Base-by-base conservation (phyloP, 2,888 invertebrate genomes). In the Athripsodes cinereus region DNA sequence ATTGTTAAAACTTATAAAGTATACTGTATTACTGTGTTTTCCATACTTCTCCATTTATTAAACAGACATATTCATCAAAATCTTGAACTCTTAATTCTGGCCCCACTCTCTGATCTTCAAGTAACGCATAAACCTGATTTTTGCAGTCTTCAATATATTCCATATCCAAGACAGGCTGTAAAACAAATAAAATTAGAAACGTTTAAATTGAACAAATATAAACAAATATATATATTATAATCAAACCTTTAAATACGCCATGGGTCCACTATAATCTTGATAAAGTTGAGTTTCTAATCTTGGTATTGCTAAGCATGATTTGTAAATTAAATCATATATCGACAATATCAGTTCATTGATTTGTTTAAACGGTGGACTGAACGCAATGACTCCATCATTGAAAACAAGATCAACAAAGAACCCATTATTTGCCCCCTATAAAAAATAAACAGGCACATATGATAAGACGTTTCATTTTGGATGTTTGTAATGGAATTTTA, bases 251-350 rank as follows among this genome's bases (percentile, higher is more conserved):
- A 74, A 62, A 60, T 54, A 70, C 21, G 62, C 52, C 3, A 66
- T 65, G 50, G 69, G 68, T 5, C 65, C 68, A 64, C 74, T 67
- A 64, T 70, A 85, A 70, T 89, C 88, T 64, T 87, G 79, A 71
- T 88, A 90, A 48, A 91, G 73, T 66, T 88, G 81, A 1, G 85
- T 87, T 72, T 96, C 95, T 46, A 96, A 78, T 55, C 92, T 79
- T 1, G 92, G 90, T 53, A 91, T 78, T 34, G 81, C 80, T 62
- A 81, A 77, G 26, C 92, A 85, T 0, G 89, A 85, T 60, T 86
- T 81, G 11, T 88, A 82, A 65, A 95, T 83, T n/a, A 81, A 81
- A 64, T 89, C 88, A 63, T 91, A 84, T 19, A 90, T 74, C 50
- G 83, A 78, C 40, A 88, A 71, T 1, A 95, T 74, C 60, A 85